Percentiles rank a stretch among this genome's conserved stretches.
These are phyloP conservation scores for Barnardius zonarius DNA, from an alignment of 2,113 vertebrate species.

Conservation along the genomic window DNA sequence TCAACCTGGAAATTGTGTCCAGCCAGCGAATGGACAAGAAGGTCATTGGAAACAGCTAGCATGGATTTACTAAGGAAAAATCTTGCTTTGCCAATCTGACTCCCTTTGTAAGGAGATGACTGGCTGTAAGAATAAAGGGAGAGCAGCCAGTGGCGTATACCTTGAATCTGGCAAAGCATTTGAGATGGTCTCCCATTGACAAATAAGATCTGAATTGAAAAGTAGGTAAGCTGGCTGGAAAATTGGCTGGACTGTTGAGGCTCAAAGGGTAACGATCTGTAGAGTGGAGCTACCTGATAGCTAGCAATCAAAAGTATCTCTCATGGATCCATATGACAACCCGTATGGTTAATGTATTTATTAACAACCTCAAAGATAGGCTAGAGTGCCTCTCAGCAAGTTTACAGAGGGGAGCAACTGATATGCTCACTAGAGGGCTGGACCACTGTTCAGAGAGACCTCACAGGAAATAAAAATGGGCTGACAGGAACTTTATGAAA, in stretches of 20 bases:
- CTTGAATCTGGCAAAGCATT: background rate
- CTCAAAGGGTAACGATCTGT: background rate
- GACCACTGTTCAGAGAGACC: background rate
- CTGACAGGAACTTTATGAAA: background rate
- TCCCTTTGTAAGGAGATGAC: background rate
- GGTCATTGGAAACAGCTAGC: background rate
- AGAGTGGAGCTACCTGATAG: background rate
- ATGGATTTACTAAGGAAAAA: background rate
- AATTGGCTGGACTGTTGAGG: background rate
- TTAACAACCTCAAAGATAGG: background rate
- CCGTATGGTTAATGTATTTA: background rate
- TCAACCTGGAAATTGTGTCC: background rate
- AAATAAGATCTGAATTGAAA: background rate
- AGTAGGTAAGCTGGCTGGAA: background rate
- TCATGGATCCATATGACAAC: background rate
- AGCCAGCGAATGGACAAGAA: background rate
- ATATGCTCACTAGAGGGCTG: background rate
- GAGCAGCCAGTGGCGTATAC: background rate
- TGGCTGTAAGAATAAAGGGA: background rate
- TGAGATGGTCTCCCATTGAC: background rate
- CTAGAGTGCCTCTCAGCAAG: background rate
- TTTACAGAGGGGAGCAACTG: background rate
- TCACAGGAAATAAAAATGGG: background rate
- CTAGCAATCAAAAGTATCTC: background rate
- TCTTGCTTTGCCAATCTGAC: background rate